Percentiles rank a stretch among this genome's conserved stretches.
phyloP scores from a whole-genome alignment of 2,113 vertebrate species.

The Meles meles region DNA sequence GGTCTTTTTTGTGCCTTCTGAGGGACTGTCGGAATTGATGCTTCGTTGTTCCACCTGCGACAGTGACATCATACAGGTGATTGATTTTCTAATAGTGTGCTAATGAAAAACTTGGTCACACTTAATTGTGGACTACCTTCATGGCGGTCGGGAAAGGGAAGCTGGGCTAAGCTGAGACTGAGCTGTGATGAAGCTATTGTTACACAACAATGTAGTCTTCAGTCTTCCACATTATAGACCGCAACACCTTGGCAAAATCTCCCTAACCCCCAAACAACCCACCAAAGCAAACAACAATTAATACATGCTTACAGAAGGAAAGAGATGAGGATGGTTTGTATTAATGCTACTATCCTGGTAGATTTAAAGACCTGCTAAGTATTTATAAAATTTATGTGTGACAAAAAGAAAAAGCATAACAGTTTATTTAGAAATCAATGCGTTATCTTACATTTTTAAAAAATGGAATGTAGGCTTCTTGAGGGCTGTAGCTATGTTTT shows the following conservation, averaged over 20 bases:
- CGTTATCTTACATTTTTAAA: not conserved
- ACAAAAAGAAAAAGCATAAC: not conserved
- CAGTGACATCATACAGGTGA: not conserved
- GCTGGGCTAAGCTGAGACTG: not conserved
- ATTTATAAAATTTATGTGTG: not conserved
- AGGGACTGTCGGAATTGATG: not conserved
- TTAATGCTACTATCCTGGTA: not conserved
- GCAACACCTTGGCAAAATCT: not conserved
- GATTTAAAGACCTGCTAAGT: not conserved
- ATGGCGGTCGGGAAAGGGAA: not conserved
- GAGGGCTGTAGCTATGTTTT: not conserved
- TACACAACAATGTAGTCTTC: not conserved
- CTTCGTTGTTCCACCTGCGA: not conserved
- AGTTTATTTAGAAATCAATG: not conserved
- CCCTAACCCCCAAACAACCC: not conserved
- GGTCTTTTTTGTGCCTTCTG: not conserved
- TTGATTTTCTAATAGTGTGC: not conserved
- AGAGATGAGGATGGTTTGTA: not conserved
- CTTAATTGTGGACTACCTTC: not conserved
- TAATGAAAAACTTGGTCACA: constrained; percentile 8
- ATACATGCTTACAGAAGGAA: not conserved
- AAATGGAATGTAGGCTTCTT: not conserved
- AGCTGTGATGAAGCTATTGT: not conserved
- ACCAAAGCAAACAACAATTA: not conserved
- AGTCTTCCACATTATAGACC: not conserved